Conservation (phyloP, 2,888 invertebrate species). For the Trypoxylon attenuatum region DNA sequence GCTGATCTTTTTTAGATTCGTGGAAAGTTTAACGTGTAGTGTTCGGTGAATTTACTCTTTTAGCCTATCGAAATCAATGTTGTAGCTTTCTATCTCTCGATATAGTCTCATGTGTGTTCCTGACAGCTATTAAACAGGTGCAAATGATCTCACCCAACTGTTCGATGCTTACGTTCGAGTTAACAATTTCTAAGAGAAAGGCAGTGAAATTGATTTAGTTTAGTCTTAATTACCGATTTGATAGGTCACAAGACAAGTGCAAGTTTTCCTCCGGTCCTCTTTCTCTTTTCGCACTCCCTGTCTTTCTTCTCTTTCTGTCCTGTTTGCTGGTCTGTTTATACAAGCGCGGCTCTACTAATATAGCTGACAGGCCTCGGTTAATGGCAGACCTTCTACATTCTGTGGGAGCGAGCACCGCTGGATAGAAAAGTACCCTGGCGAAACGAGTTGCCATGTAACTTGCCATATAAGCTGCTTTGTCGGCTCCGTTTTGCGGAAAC, state of each 20-base stretch:
- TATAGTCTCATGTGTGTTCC: too few species aligned
- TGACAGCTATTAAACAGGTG: too few species aligned
- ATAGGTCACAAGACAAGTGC: background rate
- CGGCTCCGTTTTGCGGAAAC: slow-evolving; percentile 48
- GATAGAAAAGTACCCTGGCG: slow-evolving; percentile 51
- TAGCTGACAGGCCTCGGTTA: slow-evolving; percentile 33
- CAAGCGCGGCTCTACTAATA: slow-evolving; percentile 35
- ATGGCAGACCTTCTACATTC: slow-evolving; percentile 33
- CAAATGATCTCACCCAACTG: too few species aligned
- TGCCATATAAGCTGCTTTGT: slow-evolving; percentile 55
- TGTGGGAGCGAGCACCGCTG: slow-evolving; percentile 38
- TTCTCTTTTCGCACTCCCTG: background rate
- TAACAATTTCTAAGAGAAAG: background rate
- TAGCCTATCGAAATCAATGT: too few species aligned
- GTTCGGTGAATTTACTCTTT: too few species aligned
- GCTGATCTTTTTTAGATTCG: too few species aligned
- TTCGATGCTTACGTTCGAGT: background rate
- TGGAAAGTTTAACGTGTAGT: too few species aligned
- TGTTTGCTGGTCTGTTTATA: slow-evolving; percentile 41
- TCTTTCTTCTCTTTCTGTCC: slow-evolving; percentile 15
- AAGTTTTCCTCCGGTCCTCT: background rate
- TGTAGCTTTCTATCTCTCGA: too few species aligned
- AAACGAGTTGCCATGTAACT: slow-evolving; percentile 49
- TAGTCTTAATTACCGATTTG: slow-evolving; percentile 8
- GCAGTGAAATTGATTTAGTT: background rate